Evolutionary conservation across 2,797 vertebrate species (phyloP).

Genomic region (Poliocrania exsul): DNA sequence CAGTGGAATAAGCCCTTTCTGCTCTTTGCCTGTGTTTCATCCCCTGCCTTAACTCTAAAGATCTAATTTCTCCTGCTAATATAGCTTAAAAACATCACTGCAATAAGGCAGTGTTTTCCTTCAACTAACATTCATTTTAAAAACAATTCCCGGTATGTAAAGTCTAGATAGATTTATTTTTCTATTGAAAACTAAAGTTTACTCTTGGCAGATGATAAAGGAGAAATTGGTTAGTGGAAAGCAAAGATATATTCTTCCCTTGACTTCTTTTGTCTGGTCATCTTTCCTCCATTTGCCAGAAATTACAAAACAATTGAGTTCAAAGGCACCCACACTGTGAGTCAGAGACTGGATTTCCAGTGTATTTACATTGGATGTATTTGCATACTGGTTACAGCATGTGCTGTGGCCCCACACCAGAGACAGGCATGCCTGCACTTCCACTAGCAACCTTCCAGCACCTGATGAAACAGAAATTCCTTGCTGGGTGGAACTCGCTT

Average conservation of each 20-base stretch:
- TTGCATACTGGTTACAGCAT: neutral
- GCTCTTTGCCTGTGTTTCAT: neutral
- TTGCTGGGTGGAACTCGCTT: neutral
- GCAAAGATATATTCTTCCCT: neutral
- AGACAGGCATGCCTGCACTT: neutral
- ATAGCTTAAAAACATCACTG: neutral
- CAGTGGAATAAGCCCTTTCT: neutral
- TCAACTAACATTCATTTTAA: neutral
- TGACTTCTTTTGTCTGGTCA: neutral
- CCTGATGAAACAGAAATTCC: neutral
- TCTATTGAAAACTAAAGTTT: conserved; percentile 1
- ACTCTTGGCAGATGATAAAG: conserved; percentile 27
- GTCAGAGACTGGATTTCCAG: neutral
- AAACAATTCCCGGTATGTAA: neutral
- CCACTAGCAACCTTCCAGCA: neutral
- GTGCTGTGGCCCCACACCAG: neutral
- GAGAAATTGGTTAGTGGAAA: conserved; percentile 7
- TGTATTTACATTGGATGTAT: neutral
- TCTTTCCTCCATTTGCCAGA: conserved; percentile 34
- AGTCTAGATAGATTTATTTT: conserved; percentile 32
- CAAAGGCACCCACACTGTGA: neutral
- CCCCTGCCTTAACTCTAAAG: neutral
- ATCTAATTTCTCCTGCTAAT: neutral
- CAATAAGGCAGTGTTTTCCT: neutral
- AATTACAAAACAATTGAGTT: conserved; percentile 18